These are phyloP conservation scores for Drosophila watanabei DNA, from an alignment of 1,140 invertebrate species.

Conservation along the genomic window DNA sequence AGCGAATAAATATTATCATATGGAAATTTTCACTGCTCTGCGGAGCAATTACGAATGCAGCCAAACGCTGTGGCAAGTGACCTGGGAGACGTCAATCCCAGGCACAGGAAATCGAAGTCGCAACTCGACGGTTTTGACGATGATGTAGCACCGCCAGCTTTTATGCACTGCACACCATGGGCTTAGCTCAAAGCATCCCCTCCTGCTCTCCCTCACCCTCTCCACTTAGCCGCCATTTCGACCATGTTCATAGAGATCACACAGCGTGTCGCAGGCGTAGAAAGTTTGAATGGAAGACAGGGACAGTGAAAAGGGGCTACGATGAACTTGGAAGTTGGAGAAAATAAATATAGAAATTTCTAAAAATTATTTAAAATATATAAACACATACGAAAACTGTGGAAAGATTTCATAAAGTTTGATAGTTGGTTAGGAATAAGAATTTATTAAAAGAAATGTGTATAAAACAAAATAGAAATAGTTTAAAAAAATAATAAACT, in stretches of 20 bases:
- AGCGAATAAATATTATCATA: slow-evolving; percentile 84
- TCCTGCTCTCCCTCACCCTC: not conserved
- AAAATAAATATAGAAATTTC: no score
- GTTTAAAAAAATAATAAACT: no score
- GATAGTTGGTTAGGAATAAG: not conserved
- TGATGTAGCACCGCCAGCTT: slow-evolving; percentile 74
- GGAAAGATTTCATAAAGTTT: not conserved
- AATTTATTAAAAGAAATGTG: not conserved
- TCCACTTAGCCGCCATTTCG: not conserved
- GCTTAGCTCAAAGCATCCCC: not conserved
- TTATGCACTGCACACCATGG: slow-evolving; percentile 41
- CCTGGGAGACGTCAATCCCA: slow-evolving; percentile 74
- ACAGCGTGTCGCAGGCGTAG: slow-evolving; percentile 63
- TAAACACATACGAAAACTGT: not conserved
- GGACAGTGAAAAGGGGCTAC: slow-evolving; percentile 5
- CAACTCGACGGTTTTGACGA: slow-evolving; percentile 80
- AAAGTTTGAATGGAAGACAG: slow-evolving; percentile 59
- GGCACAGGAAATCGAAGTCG: slow-evolving; percentile 82
- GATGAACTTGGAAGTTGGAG: not conserved
- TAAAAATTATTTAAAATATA: not conserved
- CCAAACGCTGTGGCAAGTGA: slow-evolving; percentile 65
- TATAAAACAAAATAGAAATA: no score
- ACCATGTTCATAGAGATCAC: slow-evolving; percentile 71
- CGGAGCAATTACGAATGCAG: slow-evolving; percentile 77
- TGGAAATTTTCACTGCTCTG: slow-evolving; percentile 71